Percentiles rank a stretch among this genome's conserved stretches.
These are phyloP conservation scores for Mustela nigripes DNA, from an alignment of 2,113 vertebrate species.

Conservation along the genomic window DNA sequence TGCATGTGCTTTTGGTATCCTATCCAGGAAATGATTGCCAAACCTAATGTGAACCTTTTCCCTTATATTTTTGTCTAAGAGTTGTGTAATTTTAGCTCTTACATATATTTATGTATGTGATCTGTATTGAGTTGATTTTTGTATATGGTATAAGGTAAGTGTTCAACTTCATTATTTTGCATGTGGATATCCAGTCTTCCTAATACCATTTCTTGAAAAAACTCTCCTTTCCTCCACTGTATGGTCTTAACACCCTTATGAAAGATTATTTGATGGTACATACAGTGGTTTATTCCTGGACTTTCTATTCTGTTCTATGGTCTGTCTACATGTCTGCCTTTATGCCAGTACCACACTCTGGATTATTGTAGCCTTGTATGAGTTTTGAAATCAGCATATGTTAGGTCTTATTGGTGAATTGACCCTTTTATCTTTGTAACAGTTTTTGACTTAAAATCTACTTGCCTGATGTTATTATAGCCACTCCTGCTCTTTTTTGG, in stretches of 20 bases:
- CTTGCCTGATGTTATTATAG: background rate
- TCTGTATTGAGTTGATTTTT: background rate
- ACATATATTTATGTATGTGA: background rate
- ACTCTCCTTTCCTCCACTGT: background rate
- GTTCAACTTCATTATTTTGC: background rate
- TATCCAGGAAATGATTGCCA: background rate
- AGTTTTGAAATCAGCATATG: background rate
- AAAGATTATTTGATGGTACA: background rate
- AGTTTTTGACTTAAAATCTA: background rate
- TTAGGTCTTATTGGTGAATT: background rate
- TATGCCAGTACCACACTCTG: background rate
- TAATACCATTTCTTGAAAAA: background rate
- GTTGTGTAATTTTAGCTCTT: background rate
- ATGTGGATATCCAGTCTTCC: background rate
- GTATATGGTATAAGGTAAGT: background rate
- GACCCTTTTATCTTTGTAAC: background rate
- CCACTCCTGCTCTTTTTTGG: background rate
- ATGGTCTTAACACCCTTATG: background rate
- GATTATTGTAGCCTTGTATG: background rate
- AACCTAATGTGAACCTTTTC: background rate
- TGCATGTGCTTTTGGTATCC: background rate
- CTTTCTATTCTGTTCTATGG: background rate
- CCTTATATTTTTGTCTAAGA: background rate
- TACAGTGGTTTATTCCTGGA: background rate
- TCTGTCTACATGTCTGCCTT: background rate